Base-by-base conservation (phyloP, 2,888 invertebrate species). In the Tethea ocularis region DNA sequence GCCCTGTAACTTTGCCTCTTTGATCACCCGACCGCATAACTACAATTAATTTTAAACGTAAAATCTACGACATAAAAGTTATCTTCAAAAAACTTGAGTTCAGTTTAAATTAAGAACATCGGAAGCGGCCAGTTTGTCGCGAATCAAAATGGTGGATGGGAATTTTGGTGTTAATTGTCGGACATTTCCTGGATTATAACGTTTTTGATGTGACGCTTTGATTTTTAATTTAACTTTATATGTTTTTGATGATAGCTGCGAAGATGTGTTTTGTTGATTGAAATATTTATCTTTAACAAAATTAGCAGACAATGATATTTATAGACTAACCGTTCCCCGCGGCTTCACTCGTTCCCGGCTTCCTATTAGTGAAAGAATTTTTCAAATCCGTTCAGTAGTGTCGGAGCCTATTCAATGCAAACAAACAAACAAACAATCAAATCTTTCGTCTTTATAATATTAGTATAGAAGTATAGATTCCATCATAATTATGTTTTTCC, bases 191-290 rank as follows among this genome's bases (percentile, higher is more conserved):
- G 70, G 55, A 64, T 63, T 59, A 52, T 52, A 22, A 54, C 56
- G 52, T 68, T 76, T 74, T 78, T 73, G 73, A 75, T 71, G 71
- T 64, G 38, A 38, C n/a, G 29, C 79, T 80, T 81, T 80, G 81
- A 81, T 81, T 75, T 69, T 46, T 57, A 66, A 65, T 70, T 71
- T 68, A 74, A 76, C 75, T 78, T 78, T 74, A 80, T 71, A 72
- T 67, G 63, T 68, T 71, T 72, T 68, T 69, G 73, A 67, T 72
- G 74, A 69, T 57, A 60, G 58, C 62, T 10, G 26, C 2, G n/a
- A n/a, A n/a, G n/a, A 52, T 26, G 24, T n/a, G 52, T 17, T 53
- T n/a, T 53, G 17, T 7, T 46, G 46, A 46, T 46, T 46, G 7
- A 46, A 41, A 20, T 46, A 46, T 20, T 2, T 46, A 20, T 46